These are phyloP conservation scores for Pseudeuparius sepicola DNA, from an alignment of 2,888 invertebrate genomes.

Conservation along the genomic window DNA sequence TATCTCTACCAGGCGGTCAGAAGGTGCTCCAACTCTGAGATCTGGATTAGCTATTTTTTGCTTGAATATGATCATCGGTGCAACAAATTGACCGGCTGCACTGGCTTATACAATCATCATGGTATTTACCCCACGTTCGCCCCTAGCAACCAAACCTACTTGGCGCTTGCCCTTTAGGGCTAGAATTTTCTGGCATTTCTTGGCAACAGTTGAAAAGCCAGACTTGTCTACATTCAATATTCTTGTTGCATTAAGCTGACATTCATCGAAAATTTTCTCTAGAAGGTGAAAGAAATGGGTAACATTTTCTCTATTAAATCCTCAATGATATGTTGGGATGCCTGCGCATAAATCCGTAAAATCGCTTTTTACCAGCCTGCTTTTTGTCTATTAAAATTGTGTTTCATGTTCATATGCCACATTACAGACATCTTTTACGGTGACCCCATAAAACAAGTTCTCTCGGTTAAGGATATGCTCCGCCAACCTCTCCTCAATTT, in stretches of 20 bases:
- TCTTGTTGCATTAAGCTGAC: conserved; percentile 12
- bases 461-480: too few relatives aligned
- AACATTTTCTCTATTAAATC: conserved; percentile 20
- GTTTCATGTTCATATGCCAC: too few relatives aligned
- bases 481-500: too few relatives aligned
- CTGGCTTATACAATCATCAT: conserved; percentile 19
- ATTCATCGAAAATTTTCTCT: conserved; percentile 19
- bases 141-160: conserved; percentile 22
- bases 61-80: conserved; percentile 13
- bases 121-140: conserved; percentile 22
- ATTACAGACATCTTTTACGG: too few relatives aligned
- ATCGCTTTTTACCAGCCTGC: too few relatives aligned
- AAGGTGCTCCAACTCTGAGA: conserved; percentile 9
- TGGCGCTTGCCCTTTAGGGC: conserved; percentile 19
- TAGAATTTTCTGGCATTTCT: conserved; percentile 21
- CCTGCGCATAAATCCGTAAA: too few relatives aligned
- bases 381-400: too few relatives aligned
- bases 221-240: conserved; percentile 25
- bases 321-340: too few relatives aligned
- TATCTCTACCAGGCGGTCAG: conserved; percentile 10
- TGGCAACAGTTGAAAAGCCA: conserved; percentile 22
- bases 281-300: conserved; percentile 19
- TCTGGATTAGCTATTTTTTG: conserved; percentile 11
- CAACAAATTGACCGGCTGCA: conserved; percentile 11
- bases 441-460: too few relatives aligned